phyloP scores from a whole-genome alignment of 2,113 vertebrate genomes.

The Bubo blakistoni region DNA sequence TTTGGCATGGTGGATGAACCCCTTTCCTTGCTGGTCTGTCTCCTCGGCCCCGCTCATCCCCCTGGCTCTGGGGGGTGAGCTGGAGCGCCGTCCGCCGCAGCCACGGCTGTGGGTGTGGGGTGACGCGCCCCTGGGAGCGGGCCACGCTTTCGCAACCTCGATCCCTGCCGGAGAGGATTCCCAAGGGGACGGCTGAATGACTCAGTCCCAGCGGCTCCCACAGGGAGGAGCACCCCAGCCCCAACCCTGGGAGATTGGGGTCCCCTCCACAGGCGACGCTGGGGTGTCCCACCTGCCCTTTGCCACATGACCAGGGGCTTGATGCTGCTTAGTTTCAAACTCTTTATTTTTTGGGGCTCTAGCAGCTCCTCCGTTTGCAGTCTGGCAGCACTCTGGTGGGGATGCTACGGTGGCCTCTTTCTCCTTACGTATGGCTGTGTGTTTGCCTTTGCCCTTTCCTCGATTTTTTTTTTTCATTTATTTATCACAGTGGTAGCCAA shows the following conservation, averaged over 20 bases:
- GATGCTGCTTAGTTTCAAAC: not conserved
- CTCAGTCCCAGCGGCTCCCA: not conserved
- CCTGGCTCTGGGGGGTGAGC: not conserved
- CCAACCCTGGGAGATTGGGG: not conserved
- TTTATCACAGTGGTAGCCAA: not conserved
- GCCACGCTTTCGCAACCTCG: not conserved
- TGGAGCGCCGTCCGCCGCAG: accelerated
- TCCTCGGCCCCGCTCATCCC: not conserved
- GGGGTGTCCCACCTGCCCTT: not conserved
- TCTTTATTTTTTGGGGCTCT: not conserved
- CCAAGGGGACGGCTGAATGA: not conserved
- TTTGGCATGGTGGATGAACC: not conserved
- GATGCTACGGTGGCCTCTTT: not conserved
- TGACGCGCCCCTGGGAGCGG: not conserved
- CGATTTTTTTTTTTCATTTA: not conserved
- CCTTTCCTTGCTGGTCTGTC: not conserved
- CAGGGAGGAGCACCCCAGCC: not conserved
- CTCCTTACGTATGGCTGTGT: not conserved
- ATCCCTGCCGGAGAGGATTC: not conserved
- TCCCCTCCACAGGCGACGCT: not conserved
- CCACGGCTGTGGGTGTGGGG: not conserved
- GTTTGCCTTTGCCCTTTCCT: not conserved
- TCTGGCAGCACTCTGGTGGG: not conserved
- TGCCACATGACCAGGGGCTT: not conserved
- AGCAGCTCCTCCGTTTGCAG: not conserved